Base-by-base conservation (phyloP, 2,888 invertebrate species). In the Drosophila trichaetosa region DNA sequence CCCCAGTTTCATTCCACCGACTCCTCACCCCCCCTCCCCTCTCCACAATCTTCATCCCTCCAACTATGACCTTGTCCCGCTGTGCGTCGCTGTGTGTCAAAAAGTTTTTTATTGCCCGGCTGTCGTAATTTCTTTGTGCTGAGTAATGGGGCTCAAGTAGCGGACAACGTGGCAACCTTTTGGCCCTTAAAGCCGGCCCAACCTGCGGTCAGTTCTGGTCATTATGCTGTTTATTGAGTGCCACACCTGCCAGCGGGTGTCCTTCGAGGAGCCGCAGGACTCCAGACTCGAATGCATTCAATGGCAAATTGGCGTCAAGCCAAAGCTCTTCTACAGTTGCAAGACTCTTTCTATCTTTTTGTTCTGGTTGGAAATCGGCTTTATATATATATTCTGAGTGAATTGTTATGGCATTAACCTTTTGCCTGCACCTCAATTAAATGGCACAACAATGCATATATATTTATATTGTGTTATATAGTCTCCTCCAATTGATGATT, bases 151-250 rank as follows among this genome's bases (percentile, higher is more conserved):
- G 52, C 66, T 54, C 87, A 70, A 73, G 69, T 73, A 69, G 73
- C 60, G 46, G 51, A 33, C n/a, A 38, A 31, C 29, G 46, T n/a
- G 27, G 36, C 62, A 54, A 83, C 72, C 87, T 85, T 73, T 75
- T 70, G 61, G 67, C 63, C 66, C 62, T 27, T 16, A 46, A 63
- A 46, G 46, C 8, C 38, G 5, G 24, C 38, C 38, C 65, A 31
- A 29, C 29, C 66, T 75, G 87, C 75, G 90, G 86, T 87, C 84
- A 85, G 76, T 62, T 70, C 58, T 68, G 83, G 73, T 76, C 87
- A 86, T 87, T 88, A 79, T 90, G 38, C 74, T 76, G 83, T 83
- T 87, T 87, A 87, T 87, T 90, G 86, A 81, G 86, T 79, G 73
- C 73, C 85, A 75, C 90, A 85, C 90, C 85, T 85, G 82, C 42